These are phyloP conservation scores for Germaria angustata DNA, from an alignment of 2,888 invertebrate species.

Conservation along the genomic window DNA sequence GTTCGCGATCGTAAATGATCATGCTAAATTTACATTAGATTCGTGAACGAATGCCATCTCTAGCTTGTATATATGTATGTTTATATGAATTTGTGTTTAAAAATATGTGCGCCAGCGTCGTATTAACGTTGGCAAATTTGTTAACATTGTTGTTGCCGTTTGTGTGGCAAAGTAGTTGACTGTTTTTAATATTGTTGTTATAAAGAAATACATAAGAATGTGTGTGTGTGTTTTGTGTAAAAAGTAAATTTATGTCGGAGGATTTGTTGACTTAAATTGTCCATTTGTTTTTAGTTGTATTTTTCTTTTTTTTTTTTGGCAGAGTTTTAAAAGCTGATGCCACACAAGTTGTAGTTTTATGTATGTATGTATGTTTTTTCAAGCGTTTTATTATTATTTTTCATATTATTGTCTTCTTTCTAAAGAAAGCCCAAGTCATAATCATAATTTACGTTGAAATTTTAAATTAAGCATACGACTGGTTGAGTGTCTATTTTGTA, in stretches of 20 bases:
- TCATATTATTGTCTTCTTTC: slow-evolving; percentile 38
- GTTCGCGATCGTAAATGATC: no score
- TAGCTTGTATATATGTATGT: not conserved
- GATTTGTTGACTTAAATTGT: slow-evolving; percentile 65
- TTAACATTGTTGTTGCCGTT: slow-evolving; percentile 67
- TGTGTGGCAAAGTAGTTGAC: slow-evolving; percentile 61
- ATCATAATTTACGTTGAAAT: slow-evolving; percentile 58
- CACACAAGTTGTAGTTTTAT: slow-evolving; percentile 63
- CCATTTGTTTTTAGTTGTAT: slow-evolving; percentile 61
- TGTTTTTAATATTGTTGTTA: slow-evolving; percentile 48
- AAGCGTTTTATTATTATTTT: slow-evolving; percentile 25
- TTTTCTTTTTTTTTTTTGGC: slow-evolving; percentile 46
- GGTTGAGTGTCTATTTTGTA: not conserved
- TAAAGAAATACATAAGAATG: slow-evolving; percentile 36
- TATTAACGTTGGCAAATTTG: slow-evolving; percentile 66
- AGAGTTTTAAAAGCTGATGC: slow-evolving; percentile 53
- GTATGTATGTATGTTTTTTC: slow-evolving; percentile 46
- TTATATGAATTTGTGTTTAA: slow-evolving; percentile 4
- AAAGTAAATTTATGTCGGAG: slow-evolving; percentile 57
- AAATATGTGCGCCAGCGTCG: slow-evolving; percentile 55
- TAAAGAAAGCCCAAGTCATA: slow-evolving; percentile 60
- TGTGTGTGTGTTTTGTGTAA: slow-evolving; percentile 22
- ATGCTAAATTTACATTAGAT: no score
- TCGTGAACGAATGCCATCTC: no score
- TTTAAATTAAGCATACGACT: slow-evolving; percentile 35